phyloP scores from a whole-genome alignment of 2,888 invertebrate genomes.

The Lasioglossum lativentre region DNA sequence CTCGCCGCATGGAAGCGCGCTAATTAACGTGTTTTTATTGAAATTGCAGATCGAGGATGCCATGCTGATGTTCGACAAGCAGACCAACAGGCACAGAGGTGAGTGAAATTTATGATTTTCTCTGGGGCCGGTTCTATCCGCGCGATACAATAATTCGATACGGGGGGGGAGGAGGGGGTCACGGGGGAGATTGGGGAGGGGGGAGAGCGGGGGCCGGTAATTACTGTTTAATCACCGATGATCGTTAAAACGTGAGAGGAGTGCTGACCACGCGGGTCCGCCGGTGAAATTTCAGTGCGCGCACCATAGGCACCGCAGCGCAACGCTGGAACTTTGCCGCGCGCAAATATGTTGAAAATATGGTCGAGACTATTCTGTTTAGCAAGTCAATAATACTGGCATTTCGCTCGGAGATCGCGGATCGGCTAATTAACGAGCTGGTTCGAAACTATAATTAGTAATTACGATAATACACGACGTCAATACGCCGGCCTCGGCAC shows the following conservation, averaged over 20 bases:
- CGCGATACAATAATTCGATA: slow-evolving; percentile 48
- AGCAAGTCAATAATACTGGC: slow-evolving; percentile 72
- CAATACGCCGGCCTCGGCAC: slow-evolving; percentile 44
- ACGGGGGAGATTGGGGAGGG: not conserved
- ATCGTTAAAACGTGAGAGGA: slow-evolving; percentile 53
- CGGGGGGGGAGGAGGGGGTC: not conserved
- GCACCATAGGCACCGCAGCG: not conserved
- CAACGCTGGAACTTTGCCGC: slow-evolving; percentile 40
- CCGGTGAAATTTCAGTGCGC: slow-evolving; percentile 53
- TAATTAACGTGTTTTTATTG: slow-evolving; percentile 39
- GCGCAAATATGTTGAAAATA: slow-evolving; percentile 70
- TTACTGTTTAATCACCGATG: slow-evolving; percentile 56
- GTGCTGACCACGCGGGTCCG: slow-evolving; percentile 54
- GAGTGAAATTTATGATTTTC: slow-evolving; percentile 68
- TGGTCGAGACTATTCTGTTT: slow-evolving; percentile 71
- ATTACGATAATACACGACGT: slow-evolving; percentile 68
- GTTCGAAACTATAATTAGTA: slow-evolving; percentile 73
- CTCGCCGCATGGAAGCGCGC: not conserved
- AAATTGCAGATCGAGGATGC: slow-evolving; percentile 98
- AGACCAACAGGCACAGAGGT: slow-evolving; percentile 99
- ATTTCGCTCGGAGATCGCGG: slow-evolving; percentile 57
- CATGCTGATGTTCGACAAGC: slow-evolving; percentile 99
- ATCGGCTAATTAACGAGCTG: slow-evolving; percentile 69
- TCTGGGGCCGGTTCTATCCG: slow-evolving; percentile 4
- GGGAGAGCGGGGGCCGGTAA: slow-evolving; percentile 15